Evolutionary conservation across 2,888 invertebrate genomes (phyloP).

Genomic region (Scaptomyza flava): DNA sequence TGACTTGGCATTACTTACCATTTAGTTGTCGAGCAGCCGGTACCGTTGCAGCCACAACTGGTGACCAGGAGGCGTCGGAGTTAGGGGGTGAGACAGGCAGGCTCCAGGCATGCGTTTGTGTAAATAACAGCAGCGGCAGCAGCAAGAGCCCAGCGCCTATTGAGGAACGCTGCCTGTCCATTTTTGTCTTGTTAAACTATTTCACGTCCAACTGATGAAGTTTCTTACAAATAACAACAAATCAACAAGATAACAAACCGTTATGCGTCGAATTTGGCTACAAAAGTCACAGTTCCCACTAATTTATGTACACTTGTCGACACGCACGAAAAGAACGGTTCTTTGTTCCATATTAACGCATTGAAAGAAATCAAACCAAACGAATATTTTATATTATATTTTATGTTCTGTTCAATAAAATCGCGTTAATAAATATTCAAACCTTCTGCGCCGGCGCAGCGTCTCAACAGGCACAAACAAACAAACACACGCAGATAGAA

Average conservation of each 20-base stretch:
- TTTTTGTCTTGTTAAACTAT: constrained; percentile 27
- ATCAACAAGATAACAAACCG: constrained; percentile 20
- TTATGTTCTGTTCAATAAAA: constrained; percentile 28
- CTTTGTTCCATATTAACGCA: constrained; percentile 69
- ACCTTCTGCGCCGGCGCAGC: constrained; percentile 24
- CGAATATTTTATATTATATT: background rate
- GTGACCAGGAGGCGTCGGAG: constrained; percentile 32
- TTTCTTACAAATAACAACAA: constrained; percentile 14
- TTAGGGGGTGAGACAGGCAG: constrained; percentile 37
- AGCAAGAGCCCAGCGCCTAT: constrained; percentile 41
- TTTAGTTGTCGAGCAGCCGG: constrained; percentile 57
- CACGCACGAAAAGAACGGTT: constrained; percentile 68
- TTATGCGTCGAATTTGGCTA: constrained; percentile 29
- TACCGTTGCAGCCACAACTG: constrained; percentile 22
- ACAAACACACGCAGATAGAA: background rate
- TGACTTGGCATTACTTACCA: constrained; percentile 57
- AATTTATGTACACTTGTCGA: constrained; percentile 63
- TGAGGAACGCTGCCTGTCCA: constrained; percentile 61
- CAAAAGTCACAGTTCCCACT: constrained; percentile 29
- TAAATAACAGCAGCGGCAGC: constrained; percentile 41
- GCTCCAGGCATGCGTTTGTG: constrained; percentile 60
- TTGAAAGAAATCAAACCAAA: constrained; percentile 7
- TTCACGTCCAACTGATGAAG: constrained; percentile 8
- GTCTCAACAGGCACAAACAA: constrained; percentile 6
- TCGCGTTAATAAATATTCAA: constrained; percentile 43